These are phyloP conservation scores for Gymnosoma rotundatum DNA, from an alignment of 2,888 invertebrate species.

Conservation along the genomic window DNA sequence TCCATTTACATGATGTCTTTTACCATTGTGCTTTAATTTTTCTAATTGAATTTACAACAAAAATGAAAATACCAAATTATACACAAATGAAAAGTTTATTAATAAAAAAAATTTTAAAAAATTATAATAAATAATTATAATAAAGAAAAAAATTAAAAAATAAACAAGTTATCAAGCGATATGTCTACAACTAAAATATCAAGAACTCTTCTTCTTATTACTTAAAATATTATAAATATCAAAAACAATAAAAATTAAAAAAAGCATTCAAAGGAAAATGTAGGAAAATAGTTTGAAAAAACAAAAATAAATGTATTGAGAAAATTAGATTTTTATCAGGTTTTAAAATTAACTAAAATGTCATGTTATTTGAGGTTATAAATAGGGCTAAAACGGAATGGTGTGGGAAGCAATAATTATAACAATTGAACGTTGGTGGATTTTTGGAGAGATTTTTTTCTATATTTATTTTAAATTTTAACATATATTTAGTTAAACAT, in stretches of 20 bases:
- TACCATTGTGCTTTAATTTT: conserved; percentile 33
- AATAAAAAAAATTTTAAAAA: conserved; percentile 27
- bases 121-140: neutral
- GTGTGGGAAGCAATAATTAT: conserved; percentile 83
- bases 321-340: neutral
- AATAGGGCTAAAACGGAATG: conserved; percentile 82
- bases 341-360: conserved; percentile 56
- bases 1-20: conserved; percentile 31
- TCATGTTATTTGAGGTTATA: conserved; percentile 75
- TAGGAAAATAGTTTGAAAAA: neutral
- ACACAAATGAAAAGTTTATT: conserved; percentile 49
- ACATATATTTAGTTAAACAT: conserved; percentile 64
- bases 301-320: neutral
- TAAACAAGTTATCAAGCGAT: conserved; percentile 4
- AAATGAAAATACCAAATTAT: conserved; percentile 4
- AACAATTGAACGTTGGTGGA: conserved; percentile 82
- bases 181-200: conserved; percentile 11
- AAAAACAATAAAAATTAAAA: conserved; percentile 16
- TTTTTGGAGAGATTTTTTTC: conserved; percentile 71
- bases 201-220: no score
- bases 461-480: conserved; percentile 67
- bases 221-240: neutral
- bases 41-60: conserved; percentile 6
- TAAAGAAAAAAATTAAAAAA: conserved; percentile 12
- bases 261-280: conserved; percentile 38